Percentiles rank a stretch among this genome's conserved stretches.
Conservation (phyloP, 1,140 invertebrate species). For the Heterodera carotae region DNA sequence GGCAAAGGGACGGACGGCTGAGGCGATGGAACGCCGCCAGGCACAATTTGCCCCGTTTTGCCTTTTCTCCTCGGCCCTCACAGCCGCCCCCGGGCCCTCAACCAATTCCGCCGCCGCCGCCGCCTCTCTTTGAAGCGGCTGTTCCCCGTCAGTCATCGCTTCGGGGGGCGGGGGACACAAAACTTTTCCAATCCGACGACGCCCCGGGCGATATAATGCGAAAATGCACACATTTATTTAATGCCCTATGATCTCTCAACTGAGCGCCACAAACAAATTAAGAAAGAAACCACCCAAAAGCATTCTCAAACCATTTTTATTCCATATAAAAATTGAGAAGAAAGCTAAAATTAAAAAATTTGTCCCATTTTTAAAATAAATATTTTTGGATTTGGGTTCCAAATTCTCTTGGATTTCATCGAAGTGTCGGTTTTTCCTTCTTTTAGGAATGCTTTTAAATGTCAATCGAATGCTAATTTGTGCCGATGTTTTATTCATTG, state of each 20-base stretch:
- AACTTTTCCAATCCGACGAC: not conserved
- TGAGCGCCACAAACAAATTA: not conserved
- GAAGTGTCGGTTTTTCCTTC: too few species aligned
- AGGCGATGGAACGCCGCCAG: not conserved
- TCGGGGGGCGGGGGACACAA: not conserved
- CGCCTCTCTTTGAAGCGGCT: not conserved
- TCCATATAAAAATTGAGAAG: too few species aligned
- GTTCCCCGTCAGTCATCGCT: not conserved
- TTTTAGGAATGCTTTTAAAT: too few species aligned
- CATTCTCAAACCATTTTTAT: too few species aligned
- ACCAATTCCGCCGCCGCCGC: not conserved
- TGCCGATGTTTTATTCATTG: constrained; percentile 1
- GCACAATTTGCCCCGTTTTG: not conserved
- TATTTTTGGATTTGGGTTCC: too few species aligned
- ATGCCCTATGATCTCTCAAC: not conserved
- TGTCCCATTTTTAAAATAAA: too few species aligned
- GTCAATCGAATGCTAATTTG: not conserved
- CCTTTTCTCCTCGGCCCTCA: too few species aligned
- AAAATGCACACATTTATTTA: not conserved
- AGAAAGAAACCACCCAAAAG: too few species aligned
- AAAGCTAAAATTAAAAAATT: too few species aligned
- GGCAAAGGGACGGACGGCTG: too few species aligned
- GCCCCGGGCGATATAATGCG: not conserved
- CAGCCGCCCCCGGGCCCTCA: too few species aligned
- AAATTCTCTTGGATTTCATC: too few species aligned